Percentiles rank a stretch among this genome's conserved stretches.
These are phyloP conservation scores for Borostomias antarcticus DNA, from an alignment of 2,797 vertebrate species.

Conservation along the genomic window DNA sequence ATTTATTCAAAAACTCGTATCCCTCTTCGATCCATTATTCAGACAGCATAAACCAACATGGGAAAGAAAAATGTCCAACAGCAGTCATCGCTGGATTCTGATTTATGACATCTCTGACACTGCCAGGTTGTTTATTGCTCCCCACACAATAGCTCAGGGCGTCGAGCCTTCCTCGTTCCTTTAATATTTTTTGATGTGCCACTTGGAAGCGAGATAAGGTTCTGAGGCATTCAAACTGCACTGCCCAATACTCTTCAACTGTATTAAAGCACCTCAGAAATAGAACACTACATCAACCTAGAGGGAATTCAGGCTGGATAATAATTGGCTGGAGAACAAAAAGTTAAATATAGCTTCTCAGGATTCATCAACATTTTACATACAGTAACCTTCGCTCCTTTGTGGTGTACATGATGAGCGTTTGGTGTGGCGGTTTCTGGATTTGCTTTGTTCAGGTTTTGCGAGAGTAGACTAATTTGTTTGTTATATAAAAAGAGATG, in stretches of 20 bases:
- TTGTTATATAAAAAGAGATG: conserved; percentile 23
- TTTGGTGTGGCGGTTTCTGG: conserved; percentile 32
- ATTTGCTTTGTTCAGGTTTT: conserved; percentile 23
- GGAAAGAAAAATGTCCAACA: conserved; percentile 49
- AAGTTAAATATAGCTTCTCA: conserved; percentile 42
- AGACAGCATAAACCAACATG: conserved; percentile 35
- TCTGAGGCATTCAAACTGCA: conserved; percentile 35
- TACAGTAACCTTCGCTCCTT: conserved; percentile 46
- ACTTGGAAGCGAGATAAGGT: conserved; percentile 39
- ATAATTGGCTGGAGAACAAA: conserved; percentile 63
- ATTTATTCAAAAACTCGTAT: background rate
- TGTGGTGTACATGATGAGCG: conserved; percentile 24
- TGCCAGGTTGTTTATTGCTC: conserved; percentile 59
- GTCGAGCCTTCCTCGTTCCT: conserved; percentile 42
- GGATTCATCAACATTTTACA: conserved; percentile 49
- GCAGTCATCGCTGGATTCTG: conserved; percentile 53
- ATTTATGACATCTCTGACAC: conserved; percentile 61
- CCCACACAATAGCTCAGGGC: conserved; percentile 44
- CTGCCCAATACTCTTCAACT: conserved; percentile 36
- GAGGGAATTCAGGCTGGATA: conserved; percentile 52
- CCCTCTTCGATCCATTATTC: conserved; percentile 50
- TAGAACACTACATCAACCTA: conserved; percentile 53
- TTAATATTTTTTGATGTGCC: conserved; percentile 60
- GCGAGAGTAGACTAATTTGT: background rate
- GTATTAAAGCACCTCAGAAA: conserved; percentile 58